Conservation (phyloP, 2,113 vertebrate genomes). For the Nanorana parkeri region DNA sequence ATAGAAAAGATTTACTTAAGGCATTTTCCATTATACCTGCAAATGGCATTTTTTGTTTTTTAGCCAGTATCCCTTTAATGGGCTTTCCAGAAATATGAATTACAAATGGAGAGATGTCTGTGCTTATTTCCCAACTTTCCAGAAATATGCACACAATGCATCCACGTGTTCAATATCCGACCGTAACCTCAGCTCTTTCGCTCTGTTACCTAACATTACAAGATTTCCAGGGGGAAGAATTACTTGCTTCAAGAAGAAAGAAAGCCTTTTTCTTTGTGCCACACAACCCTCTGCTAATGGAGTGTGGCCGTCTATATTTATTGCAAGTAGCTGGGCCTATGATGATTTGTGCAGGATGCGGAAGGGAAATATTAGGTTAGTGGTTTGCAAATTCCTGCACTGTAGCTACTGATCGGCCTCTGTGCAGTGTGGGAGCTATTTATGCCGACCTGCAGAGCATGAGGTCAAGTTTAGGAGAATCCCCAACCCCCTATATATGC, state of each 20-base stretch:
- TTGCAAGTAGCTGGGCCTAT: constrained; percentile 6
- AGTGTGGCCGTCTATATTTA: constrained; percentile 50
- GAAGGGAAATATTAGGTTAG: constrained; percentile 52
- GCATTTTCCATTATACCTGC: too few species aligned
- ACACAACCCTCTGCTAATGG: constrained; percentile 39
- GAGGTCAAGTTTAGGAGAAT: constrained; percentile 25
- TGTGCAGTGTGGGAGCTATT: constrained; percentile 23
- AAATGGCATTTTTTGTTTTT: too few species aligned
- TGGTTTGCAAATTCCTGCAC: constrained; percentile 44
- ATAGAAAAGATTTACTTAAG: too few species aligned
- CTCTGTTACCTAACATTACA: constrained; percentile 29
- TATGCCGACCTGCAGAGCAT: constrained; percentile 26
- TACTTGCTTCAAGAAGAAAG: constrained; percentile 27
- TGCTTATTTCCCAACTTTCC: too few species aligned
- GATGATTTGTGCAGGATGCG: constrained; percentile 50
- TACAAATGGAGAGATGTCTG: too few species aligned
- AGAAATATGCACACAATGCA: constrained; percentile 21
- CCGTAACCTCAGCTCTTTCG: background rate
- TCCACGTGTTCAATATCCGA: constrained; percentile 48
- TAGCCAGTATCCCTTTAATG: too few species aligned
- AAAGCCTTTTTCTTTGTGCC: constrained; percentile 35
- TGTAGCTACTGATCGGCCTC: constrained; percentile 28
- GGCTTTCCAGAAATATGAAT: too few species aligned
- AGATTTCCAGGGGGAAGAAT: constrained; percentile 43
- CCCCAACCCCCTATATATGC: background rate